Conservation (phyloP, 2,888 invertebrate species). For the Fissipunctia ypsillon region DNA sequence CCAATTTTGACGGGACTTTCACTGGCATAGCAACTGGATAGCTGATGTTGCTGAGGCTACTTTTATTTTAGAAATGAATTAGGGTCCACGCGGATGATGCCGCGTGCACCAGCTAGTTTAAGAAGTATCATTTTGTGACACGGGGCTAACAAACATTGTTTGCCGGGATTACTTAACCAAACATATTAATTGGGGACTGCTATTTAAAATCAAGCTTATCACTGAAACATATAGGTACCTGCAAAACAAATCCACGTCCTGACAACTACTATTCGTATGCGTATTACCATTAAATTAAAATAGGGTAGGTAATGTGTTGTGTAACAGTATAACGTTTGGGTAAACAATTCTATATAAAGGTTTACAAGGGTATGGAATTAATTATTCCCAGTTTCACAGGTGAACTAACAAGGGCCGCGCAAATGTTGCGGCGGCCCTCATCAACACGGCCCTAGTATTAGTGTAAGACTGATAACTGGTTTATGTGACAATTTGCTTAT, state of each 20-base stretch:
- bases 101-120: no score
- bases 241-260: slow-evolving; percentile 53
- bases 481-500: slow-evolving; percentile 67
- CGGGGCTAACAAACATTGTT: not conserved
- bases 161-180: not conserved
- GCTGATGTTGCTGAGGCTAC: no score
- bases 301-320: slow-evolving; percentile 68
- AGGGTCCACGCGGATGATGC: no score
- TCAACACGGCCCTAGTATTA: slow-evolving; percentile 70
- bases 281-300: slow-evolving; percentile 66
- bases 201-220: slow-evolving; percentile 36
- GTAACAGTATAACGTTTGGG: slow-evolving; percentile 67
- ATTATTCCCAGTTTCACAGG: slow-evolving; percentile 77
- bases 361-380: slow-evolving; percentile 72
- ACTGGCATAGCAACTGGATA: no score
- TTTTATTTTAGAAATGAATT: no score
- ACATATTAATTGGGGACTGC: slow-evolving; percentile 15
- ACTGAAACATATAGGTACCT: slow-evolving; percentile 36
- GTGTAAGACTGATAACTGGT: slow-evolving; percentile 72
- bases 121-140: not conserved
- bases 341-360: slow-evolving; percentile 68
- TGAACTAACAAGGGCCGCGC: slow-evolving; percentile 73
- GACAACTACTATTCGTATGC: slow-evolving; percentile 49
- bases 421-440: slow-evolving; percentile 68
- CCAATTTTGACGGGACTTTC: no score